phyloP scores from a whole-genome alignment of 2,113 vertebrate genomes.

The Pantherophis guttatus region DNA sequence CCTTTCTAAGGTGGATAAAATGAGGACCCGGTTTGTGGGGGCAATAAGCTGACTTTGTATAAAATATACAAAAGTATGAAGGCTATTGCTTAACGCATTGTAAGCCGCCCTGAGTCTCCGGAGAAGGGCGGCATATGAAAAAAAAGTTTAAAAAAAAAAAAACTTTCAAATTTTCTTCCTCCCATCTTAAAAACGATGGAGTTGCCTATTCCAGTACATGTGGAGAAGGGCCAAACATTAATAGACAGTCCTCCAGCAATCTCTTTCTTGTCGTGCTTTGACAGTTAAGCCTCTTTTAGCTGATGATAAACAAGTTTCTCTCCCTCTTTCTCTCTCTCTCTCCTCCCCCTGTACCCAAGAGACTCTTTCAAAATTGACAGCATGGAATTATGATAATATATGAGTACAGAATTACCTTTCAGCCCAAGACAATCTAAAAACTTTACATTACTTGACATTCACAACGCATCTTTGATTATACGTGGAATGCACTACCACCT shows the following conservation, averaged over 20 bases:
- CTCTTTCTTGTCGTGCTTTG: conserved; percentile 65
- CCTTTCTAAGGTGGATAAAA: no score
- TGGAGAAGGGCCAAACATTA: neutral
- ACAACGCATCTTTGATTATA: conserved; percentile 3
- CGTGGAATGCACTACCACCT: neutral
- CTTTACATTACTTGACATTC: neutral
- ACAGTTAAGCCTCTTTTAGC: conserved; percentile 52
- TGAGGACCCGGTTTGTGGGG: no score
- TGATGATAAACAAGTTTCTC: conserved; percentile 50
- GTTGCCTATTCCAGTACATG: neutral
- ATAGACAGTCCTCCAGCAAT: conserved; percentile 56
- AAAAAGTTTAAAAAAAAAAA: no score
- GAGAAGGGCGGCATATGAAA: no score
- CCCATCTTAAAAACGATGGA: neutral
- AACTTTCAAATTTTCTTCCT: neutral
- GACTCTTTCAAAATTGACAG: conserved; percentile 61
- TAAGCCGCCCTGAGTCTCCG: no score
- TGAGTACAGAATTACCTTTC: conserved; percentile 24
- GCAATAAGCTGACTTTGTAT: no score
- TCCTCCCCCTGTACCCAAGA: conserved; percentile 47
- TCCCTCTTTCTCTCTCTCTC: neutral
- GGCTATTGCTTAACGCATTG: no score
- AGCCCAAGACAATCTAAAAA: conserved; percentile 31
- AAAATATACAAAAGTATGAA: no score
- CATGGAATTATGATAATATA: conserved; percentile 57